Base-by-base conservation (phyloP, 2,888 invertebrate species). In the Lasioglossum leucozonium region DNA sequence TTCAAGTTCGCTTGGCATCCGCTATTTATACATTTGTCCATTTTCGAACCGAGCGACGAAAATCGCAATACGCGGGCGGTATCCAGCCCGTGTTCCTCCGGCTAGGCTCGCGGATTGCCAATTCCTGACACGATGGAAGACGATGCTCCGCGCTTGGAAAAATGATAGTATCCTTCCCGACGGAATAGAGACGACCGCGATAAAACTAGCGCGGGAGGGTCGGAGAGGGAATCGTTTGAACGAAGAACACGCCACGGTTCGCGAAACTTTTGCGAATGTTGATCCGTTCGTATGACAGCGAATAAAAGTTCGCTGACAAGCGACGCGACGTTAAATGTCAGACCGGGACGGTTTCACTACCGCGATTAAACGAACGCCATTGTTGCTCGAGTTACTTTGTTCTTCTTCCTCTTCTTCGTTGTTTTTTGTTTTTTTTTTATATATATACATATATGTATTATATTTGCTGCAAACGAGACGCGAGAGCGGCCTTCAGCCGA, bases 231-330 rank as follows among this genome's bases (percentile, higher is more conserved):
- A 73, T 34, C 51, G 30, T 30, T 16, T 18, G 34, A 69, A 74
- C 67, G 72, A 55, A 34, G 44, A 72, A 44, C 78, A 62, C 44
- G 72, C 44, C 78, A 79, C 65, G 62, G 37, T 58, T 71, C 42
- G 80, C 76, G 10, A 44, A 76, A 71, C 62, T 71, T 80, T 80
- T 37, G 80, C 79, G 62, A 73, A 73, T 73, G 73, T 34, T 62
- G 73, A 62, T 47, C 69, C 76, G 75, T 55, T 51, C 76, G 76
- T 76, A 76, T 76, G 80, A 80, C 80, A 76, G 77, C 58, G 80
- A 76, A 80, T 44, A 76, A 80, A 80, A 80, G 80, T 71, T 51
- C 51, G 80, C 71, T 55, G 69, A 26, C 69, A 37, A 18, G 67
- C 22, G 55, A 51, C 47, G 47, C 80, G 44, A 47, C 72, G 30